These are phyloP conservation scores for Amazona guildingii DNA, from an alignment of 2,113 vertebrate genomes.

Conservation along the genomic window DNA sequence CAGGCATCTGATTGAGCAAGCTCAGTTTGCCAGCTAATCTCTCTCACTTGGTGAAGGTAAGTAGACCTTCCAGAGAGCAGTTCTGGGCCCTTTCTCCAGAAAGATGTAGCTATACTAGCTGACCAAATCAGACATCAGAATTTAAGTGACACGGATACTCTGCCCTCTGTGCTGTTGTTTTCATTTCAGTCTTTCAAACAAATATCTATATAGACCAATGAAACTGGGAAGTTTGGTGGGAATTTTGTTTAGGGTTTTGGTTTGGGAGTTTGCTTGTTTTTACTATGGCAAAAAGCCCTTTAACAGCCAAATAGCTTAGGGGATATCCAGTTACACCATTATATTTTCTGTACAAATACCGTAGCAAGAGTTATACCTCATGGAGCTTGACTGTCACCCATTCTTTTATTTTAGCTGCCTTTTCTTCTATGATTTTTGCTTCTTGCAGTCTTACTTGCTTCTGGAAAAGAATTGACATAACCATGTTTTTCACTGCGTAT, in stretches of 20 bases:
- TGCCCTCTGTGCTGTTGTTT: background rate
- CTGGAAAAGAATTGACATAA: slow-evolving; percentile 75
- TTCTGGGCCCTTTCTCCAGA: background rate
- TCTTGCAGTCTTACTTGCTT: slow-evolving; percentile 92
- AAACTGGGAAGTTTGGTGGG: background rate
- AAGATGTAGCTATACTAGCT: background rate
- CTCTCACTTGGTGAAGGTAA: background rate
- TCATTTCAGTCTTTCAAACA: background rate
- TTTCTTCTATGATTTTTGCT: slow-evolving; percentile 96
- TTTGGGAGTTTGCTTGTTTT: background rate
- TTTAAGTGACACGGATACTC: background rate
- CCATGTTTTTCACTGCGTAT: slow-evolving; percentile 9
- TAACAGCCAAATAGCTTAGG: background rate
- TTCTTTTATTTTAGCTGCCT: slow-evolving; percentile 98
- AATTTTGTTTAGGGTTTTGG: background rate
- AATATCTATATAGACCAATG: background rate
- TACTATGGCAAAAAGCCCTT: background rate
- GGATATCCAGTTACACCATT: background rate
- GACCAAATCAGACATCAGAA: background rate
- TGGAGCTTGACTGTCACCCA: slow-evolving; percentile 95
- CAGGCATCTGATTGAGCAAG: background rate
- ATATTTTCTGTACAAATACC: background rate
- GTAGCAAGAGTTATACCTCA: slow-evolving; percentile 81
- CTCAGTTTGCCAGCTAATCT: background rate
- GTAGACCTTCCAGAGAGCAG: background rate